Evolutionary conservation across 2,797 vertebrate species (phyloP).

Genomic region (Gymnoscopelus braueri): DNA sequence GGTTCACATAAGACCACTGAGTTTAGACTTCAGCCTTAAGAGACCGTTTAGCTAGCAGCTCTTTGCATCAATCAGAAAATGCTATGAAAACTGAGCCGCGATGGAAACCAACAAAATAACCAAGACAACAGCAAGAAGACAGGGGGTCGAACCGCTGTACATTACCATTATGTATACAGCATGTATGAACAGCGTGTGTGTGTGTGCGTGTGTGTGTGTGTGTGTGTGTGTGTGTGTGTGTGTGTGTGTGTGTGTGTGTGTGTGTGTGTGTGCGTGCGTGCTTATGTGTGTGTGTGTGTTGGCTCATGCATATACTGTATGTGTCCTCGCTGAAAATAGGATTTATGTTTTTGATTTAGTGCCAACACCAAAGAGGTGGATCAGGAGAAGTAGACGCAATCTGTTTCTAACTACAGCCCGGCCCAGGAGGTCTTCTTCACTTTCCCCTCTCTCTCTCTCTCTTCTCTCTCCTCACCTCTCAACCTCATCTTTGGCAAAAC

Average conservation of each 20-base stretch:
- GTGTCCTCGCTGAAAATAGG: neutral
- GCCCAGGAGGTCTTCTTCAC: slow-evolving; percentile 9
- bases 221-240: neutral
- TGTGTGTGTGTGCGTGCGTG: slow-evolving; percentile 20
- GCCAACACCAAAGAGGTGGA: slow-evolving; percentile 19
- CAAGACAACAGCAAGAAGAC: slow-evolving; percentile 23
- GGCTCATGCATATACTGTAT: no score
- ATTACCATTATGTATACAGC: slow-evolving; percentile 6
- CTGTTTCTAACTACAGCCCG: slow-evolving; percentile 15
- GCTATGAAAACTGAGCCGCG: neutral
- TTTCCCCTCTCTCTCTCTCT: slow-evolving; percentile 1
- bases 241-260: neutral
- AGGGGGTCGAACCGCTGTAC: slow-evolving; percentile 8
- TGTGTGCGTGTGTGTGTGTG: slow-evolving; percentile 14
- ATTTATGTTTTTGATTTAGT: slow-evolving; percentile 1
- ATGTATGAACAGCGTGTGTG: slow-evolving; percentile 5
- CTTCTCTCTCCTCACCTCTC: slow-evolving; percentile 18
- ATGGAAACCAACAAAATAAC: slow-evolving; percentile 48
- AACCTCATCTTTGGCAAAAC: neutral
- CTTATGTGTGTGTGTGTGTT: neutral
- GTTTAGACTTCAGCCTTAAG: slow-evolving; percentile 30
- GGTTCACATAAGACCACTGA: slow-evolving; percentile 7
- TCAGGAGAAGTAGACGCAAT: slow-evolving; percentile 5
- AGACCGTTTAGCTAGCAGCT: slow-evolving; percentile 21
- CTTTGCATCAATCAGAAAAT: slow-evolving; percentile 2